These are phyloP conservation scores for Melanostoma mellinum DNA, from an alignment of 2,888 invertebrate species.

Conservation along the genomic window DNA sequence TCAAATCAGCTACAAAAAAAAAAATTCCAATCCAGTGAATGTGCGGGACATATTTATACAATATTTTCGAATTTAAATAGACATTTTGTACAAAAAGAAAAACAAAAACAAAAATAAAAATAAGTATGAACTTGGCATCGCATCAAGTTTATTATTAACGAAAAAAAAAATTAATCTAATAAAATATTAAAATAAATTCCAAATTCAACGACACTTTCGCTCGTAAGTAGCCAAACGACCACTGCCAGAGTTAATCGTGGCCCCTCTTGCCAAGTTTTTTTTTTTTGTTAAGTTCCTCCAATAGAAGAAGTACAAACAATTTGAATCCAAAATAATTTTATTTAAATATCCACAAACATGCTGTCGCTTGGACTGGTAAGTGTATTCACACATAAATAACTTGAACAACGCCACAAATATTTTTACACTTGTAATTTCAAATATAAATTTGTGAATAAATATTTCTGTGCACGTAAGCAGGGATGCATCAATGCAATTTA, in stretches of 20 bases:
- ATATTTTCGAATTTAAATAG: slow-evolving; percentile 55
- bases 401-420: slow-evolving; percentile 32
- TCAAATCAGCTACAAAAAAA: background rate
- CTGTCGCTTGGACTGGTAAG: slow-evolving; percentile 74
- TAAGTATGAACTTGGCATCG: slow-evolving; percentile 55
- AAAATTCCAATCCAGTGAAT: slow-evolving; percentile 52
- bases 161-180: slow-evolving; percentile 31
- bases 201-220: slow-evolving; percentile 44
- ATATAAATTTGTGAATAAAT: slow-evolving; percentile 19
- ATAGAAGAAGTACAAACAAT: slow-evolving; percentile 16
- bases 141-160: slow-evolving; percentile 60
- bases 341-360: slow-evolving; percentile 73
- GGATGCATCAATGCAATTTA: slow-evolving; percentile 47
- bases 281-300: background rate
- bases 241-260: slow-evolving; percentile 37
- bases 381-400: slow-evolving; percentile 42
- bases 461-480: slow-evolving; percentile 12
- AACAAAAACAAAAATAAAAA: background rate
- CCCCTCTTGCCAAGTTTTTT: slow-evolving; percentile 8
- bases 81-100: slow-evolving; percentile 44
- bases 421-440: slow-evolving; percentile 24
- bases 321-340: background rate
- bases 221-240: slow-evolving; percentile 48
- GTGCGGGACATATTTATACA: slow-evolving; percentile 32
- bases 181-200: slow-evolving; percentile 52